These are phyloP conservation scores for Enteromius treurensis DNA, from an alignment of 2,797 vertebrate genomes.

Conservation along the genomic window DNA sequence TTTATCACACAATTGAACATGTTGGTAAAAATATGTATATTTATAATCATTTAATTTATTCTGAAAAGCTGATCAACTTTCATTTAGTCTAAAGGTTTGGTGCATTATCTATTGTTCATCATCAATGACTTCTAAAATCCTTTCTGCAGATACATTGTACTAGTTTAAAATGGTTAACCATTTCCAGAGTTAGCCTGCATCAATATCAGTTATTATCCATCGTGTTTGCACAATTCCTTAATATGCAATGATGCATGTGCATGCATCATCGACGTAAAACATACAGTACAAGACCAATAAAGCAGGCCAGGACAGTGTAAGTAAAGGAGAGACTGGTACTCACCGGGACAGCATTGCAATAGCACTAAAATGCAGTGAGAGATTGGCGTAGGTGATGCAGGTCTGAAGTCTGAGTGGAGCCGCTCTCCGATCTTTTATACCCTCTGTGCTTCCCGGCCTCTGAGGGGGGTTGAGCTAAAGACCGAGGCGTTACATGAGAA, in stretches of 20 bases:
- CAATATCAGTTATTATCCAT: not conserved
- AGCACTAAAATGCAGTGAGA: conserved; percentile 23
- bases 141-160: not conserved
- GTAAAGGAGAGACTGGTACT: conserved; percentile 44
- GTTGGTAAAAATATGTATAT: not conserved
- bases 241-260: not conserved
- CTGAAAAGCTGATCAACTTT: not conserved
- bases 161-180: not conserved
- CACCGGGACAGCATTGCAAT: conserved; percentile 62
- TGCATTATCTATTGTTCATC: not conserved
- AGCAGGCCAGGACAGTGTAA: not conserved
- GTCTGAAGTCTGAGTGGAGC: conserved; percentile 58
- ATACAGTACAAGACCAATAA: not conserved
- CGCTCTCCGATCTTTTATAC: conserved; percentile 63
- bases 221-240: not conserved
- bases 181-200: not conserved
- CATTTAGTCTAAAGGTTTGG: not conserved
- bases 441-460: conserved; percentile 29
- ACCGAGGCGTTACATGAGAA: conserved; percentile 56
- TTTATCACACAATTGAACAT: not conserved
- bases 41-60: not conserved
- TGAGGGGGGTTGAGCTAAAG: conserved; percentile 53
- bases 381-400: conserved; percentile 51
- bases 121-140: not conserved
- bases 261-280: not conserved